Percentiles rank a stretch among this genome's conserved stretches.
These are phyloP conservation scores for Armadillidium nasatum DNA, from an alignment of 1,140 invertebrate genomes.

Conservation along the genomic window DNA sequence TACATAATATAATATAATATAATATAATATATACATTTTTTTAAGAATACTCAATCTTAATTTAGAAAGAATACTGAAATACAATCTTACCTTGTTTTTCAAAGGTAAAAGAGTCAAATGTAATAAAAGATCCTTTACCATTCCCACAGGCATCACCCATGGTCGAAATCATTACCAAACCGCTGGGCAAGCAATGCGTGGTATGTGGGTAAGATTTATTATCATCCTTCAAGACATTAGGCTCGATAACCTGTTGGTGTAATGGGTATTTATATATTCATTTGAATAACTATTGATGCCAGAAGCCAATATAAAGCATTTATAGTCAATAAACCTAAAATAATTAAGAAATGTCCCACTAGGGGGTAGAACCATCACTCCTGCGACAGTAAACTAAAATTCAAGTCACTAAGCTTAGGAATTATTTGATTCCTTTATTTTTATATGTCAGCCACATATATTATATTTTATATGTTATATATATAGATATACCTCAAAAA, in stretches of 20 bases:
- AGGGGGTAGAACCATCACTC: neutral
- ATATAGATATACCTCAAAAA: too few relatives aligned
- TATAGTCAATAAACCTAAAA: too few relatives aligned
- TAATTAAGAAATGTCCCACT: too few relatives aligned
- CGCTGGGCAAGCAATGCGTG: slow-evolving; percentile 82
- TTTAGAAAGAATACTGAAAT: slow-evolving; percentile 8
- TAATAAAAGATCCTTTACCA: slow-evolving; percentile 73
- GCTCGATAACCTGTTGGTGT: slow-evolving; percentile 58
- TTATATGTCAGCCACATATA: too few relatives aligned
- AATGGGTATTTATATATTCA: too few relatives aligned
- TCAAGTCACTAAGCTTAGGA: too few relatives aligned
- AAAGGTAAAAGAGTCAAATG: slow-evolving; percentile 79
- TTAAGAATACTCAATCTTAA: neutral
- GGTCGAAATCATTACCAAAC: slow-evolving; percentile 90
- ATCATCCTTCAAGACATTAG: slow-evolving; percentile 63
- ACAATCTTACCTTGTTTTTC: slow-evolving; percentile 58
- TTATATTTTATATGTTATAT: too few relatives aligned
- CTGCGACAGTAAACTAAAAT: neutral
- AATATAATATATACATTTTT: slow-evolving; percentile 5
- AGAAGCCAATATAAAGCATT: too few relatives aligned
- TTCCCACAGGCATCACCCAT: slow-evolving; percentile 76
- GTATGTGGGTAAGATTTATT: slow-evolving; percentile 84
- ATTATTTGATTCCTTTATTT: too few relatives aligned
- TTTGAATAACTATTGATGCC: too few relatives aligned
- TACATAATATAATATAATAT: neutral